Evolutionary conservation across 2,888 invertebrate genomes (phyloP).

Genomic region (Perizoma flavofasciatum): DNA sequence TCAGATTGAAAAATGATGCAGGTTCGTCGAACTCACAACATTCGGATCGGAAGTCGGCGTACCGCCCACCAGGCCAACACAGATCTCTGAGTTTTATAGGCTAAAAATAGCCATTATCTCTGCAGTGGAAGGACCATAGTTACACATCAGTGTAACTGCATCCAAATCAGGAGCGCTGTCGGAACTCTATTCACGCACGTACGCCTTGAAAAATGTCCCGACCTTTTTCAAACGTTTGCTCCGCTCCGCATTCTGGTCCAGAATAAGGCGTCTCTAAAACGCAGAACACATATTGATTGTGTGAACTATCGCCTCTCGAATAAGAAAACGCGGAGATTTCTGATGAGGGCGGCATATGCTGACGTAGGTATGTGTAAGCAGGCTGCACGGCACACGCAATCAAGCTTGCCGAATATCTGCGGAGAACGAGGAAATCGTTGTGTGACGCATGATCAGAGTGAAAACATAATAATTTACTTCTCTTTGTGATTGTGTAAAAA

Average conservation of each 20-base stretch:
- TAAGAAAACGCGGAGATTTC: constrained; percentile 19
- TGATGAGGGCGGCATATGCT: constrained; percentile 23
- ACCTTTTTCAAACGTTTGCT: constrained; percentile 49
- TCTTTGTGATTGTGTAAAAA: no score
- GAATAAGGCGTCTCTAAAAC: constrained; percentile 39
- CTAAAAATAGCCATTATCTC: no score
- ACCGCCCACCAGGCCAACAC: no score
- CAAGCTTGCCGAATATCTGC: constrained; percentile 3
- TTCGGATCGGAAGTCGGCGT: no score
- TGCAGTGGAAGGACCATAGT: neutral
- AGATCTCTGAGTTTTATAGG: no score
- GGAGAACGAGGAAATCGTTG: neutral
- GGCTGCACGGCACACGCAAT: constrained; percentile 11
- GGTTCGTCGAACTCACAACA: no score
- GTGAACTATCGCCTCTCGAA: constrained; percentile 35
- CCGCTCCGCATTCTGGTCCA: constrained; percentile 35
- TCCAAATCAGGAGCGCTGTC: constrained; percentile 45
- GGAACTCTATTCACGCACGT: constrained; percentile 58
- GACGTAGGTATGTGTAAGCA: constrained; percentile 17
- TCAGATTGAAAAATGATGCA: no score
- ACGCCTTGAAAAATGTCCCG: constrained; percentile 56
- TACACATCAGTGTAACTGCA: constrained; percentile 36
- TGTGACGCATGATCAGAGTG: no score
- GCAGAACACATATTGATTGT: constrained; percentile 52
- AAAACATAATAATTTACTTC: no score